phyloP scores from a whole-genome alignment of 2,797 vertebrate genomes.

The Gadopsis marmoratus region DNA sequence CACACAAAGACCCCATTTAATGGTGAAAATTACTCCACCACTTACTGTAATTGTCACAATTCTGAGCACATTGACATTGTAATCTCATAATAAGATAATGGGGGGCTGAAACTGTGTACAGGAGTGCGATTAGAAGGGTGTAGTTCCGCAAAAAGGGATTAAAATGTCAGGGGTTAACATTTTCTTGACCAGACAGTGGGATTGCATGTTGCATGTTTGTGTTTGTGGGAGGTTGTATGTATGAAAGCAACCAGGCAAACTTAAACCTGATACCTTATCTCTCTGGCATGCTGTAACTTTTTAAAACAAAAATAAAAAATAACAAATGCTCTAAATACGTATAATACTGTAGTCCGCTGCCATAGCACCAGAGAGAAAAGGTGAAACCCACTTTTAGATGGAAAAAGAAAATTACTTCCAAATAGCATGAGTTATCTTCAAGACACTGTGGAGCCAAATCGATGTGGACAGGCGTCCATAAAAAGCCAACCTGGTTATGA shows the following conservation, averaged over 20 bases:
- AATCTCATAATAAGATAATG: slow-evolving; percentile 85
- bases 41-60: slow-evolving; percentile 83
- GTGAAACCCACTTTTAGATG: slow-evolving; percentile 40
- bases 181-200: slow-evolving; percentile 35
- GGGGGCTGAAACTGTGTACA: slow-evolving; percentile 77
- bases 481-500: slow-evolving; percentile 85
- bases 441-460: slow-evolving; percentile 78
- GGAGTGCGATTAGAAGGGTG: slow-evolving; percentile 76
- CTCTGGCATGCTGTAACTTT: background rate
- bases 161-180: slow-evolving; percentile 67
- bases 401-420: slow-evolving; percentile 54
- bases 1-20: slow-evolving; percentile 80
- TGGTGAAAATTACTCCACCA: slow-evolving; percentile 75
- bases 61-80: slow-evolving; percentile 80
- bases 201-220: slow-evolving; percentile 30
- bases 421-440: slow-evolving; percentile 71
- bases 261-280: slow-evolving; percentile 23
- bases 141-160: slow-evolving; percentile 61
- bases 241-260: slow-evolving; percentile 32
- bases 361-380: slow-evolving; percentile 14
- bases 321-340: slow-evolving; percentile 13
- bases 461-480: slow-evolving; percentile 79
- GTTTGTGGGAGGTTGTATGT: slow-evolving; percentile 18
- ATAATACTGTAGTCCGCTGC: slow-evolving; percentile 24
- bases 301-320: slow-evolving; percentile 16